These are phyloP conservation scores for Carcina quercana DNA, from an alignment of 2,888 invertebrate species.

Conservation along the genomic window DNA sequence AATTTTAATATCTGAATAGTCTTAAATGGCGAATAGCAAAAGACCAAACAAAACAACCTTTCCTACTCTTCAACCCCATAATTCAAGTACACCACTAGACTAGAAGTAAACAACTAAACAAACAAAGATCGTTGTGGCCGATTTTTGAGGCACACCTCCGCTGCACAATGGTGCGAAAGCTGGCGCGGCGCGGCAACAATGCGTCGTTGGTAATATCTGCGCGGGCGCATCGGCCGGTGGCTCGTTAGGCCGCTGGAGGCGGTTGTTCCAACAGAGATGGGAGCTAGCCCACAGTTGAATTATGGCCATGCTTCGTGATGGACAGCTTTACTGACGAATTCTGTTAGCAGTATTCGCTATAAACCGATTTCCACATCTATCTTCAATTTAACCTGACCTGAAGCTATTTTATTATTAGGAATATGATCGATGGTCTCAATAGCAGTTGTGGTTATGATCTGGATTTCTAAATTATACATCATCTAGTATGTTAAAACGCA, in stretches of 20 bases:
- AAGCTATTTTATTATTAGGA: no score
- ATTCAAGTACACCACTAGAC: constrained; percentile 34
- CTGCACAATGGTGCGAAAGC: constrained; percentile 71
- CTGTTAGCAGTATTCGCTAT: not conserved
- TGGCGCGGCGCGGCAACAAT: constrained; percentile 67
- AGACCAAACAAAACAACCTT: no score
- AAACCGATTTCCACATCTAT: no score
- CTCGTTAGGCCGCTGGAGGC: constrained; percentile 64
- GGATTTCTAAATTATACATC: no score
- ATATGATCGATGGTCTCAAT: no score
- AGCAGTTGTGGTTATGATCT: no score
- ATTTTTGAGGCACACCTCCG: constrained; percentile 55
- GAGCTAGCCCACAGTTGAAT: constrained; percentile 33
- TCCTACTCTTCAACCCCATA: constrained; percentile 31
- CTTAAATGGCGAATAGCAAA: no score
- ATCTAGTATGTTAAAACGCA: no score
- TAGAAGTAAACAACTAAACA: constrained; percentile 68
- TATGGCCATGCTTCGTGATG: constrained; percentile 35
- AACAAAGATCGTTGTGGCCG: constrained; percentile 59
- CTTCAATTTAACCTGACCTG: no score
- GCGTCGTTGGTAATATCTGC: constrained; percentile 59
- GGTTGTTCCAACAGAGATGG: constrained; percentile 50
- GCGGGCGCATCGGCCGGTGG: constrained; percentile 63
- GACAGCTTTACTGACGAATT: constrained; percentile 30
- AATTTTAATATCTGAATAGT: no score